Base-by-base conservation (phyloP, 2,888 invertebrate species). In the Oscheius sp. region DNA sequence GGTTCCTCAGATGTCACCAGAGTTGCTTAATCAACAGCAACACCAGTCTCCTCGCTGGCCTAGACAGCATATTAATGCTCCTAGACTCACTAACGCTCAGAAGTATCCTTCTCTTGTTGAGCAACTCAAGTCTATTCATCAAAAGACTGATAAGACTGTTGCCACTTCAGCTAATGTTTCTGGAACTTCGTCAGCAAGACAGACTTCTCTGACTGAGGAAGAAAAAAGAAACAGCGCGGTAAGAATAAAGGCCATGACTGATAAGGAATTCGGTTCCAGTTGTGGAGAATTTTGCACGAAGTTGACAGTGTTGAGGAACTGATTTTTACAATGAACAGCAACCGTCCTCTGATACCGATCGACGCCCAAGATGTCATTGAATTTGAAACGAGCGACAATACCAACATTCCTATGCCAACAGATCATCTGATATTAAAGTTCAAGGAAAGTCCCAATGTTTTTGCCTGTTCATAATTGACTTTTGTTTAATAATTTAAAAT, bases 181-280 rank as follows among this genome's bases (percentile, higher is more conserved):
- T n/a, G n/a, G n/a, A n/a, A n/a, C n/a, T n/a, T n/a, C n/a, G n/a
- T n/a, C n/a, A n/a, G n/a, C n/a, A n/a, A n/a, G n/a, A n/a, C n/a
- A n/a, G n/a, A n/a, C n/a, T n/a, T n/a, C n/a, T n/a, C n/a, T n/a
- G n/a, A n/a, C 48, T 2, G 52, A 37, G 3, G 65, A 65, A 23
- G 65, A 65, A 23, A 55, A 53, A 53, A 65, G 27, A 33, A 25
- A 45, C 27, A 55, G 53, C 65, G 34, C 31, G 20, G 65, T 65
- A 45, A 37, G 15, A 39, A n/a, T 17, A 31, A 3, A 6, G 34
- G 20, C 20, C 20, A 31, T 29, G 12, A 45, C 39, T 25, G n/a
- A 17, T 5, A 39, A 25, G n/a, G n/a, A n/a, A n/a, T n/a, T n/a
- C n/a, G n/a, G 2, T 48, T 65, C 53, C 37, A 65, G 65, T 27